Percentiles rank a stretch among this genome's conserved stretches.
These are phyloP conservation scores for Agrenia bidenticulata DNA, from an alignment of 2,888 invertebrate species.

Conservation along the genomic window DNA sequence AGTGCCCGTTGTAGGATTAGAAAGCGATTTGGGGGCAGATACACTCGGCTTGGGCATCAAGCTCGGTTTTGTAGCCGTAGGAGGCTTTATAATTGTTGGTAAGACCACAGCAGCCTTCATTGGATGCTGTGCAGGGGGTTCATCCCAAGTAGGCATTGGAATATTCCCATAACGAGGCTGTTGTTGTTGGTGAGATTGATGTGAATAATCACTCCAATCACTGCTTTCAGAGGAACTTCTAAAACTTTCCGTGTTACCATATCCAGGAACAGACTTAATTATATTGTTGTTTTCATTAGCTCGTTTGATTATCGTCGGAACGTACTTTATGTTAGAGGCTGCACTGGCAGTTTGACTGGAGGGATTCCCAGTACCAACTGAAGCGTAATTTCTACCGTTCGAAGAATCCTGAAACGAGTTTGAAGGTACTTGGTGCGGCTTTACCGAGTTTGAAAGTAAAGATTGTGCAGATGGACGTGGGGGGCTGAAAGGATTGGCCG, in stretches of 20 bases:
- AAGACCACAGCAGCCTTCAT: background rate
- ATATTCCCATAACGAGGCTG: constrained; percentile 31
- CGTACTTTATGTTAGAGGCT: background rate
- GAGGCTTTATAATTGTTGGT: constrained; percentile 37
- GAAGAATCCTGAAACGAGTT: too few relatives aligned
- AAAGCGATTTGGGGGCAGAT: background rate
- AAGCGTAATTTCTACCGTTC: too few relatives aligned
- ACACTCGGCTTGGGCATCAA: constrained; percentile 25
- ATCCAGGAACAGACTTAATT: constrained; percentile 1
- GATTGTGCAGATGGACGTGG: constrained; percentile 49
- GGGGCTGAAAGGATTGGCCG: constrained; percentile 49
- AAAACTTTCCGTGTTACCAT: constrained; percentile 6
- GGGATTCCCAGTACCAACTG: too few relatives aligned
- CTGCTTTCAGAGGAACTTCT: constrained; percentile 19
- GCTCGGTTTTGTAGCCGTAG: constrained; percentile 19
- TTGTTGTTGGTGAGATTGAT: background rate
- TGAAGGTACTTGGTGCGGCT: background rate
- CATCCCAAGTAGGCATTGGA: constrained; percentile 40
- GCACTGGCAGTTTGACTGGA: constrained; percentile 4
- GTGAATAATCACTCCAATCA: constrained; percentile 21
- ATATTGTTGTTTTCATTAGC: constrained; percentile 16
- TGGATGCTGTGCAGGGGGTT: constrained; percentile 32
- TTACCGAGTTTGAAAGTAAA: constrained; percentile 17
- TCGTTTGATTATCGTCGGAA: constrained; percentile 16
- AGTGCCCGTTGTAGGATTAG: background rate